These are phyloP conservation scores for Cardiocondyla obscurior DNA, from an alignment of 1,140 invertebrate genomes.

Conservation along the genomic window DNA sequence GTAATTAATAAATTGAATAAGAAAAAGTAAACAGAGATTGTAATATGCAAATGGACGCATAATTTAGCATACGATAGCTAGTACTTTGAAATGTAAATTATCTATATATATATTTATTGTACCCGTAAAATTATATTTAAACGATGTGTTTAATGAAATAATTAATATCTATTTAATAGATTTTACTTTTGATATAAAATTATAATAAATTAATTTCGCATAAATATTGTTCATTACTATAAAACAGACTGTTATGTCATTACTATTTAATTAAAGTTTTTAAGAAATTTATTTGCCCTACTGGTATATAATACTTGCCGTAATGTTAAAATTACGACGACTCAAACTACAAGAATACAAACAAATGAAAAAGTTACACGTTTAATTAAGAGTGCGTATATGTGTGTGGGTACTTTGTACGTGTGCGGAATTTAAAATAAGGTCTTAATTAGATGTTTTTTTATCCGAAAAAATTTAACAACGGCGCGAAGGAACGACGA, in stretches of 20 bases:
- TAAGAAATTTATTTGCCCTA: too few relatives aligned
- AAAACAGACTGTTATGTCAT: not conserved
- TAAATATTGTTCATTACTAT: not conserved
- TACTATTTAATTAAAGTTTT: too few relatives aligned
- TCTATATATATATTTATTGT: not conserved
- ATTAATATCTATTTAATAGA: not conserved
- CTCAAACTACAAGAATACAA: not conserved
- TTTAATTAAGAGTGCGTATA: not conserved
- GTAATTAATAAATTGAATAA: constrained; percentile 4
- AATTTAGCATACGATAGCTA: not conserved
- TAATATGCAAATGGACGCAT: not conserved
- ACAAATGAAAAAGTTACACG: not conserved
- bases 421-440: not conserved
- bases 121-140: not conserved
- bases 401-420: not conserved
- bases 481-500: not conserved
- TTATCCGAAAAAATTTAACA: not conserved
- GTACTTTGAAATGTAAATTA: not conserved
- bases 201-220: not conserved
- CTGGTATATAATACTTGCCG: too few relatives aligned
- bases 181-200: not conserved
- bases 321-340: too few relatives aligned
- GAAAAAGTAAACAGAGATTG: not conserved
- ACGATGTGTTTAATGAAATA: too few relatives aligned
- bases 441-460: not conserved